These are phyloP conservation scores for Dinomys branickii DNA, from an alignment of 2,113 vertebrate species.

Conservation along the genomic window DNA sequence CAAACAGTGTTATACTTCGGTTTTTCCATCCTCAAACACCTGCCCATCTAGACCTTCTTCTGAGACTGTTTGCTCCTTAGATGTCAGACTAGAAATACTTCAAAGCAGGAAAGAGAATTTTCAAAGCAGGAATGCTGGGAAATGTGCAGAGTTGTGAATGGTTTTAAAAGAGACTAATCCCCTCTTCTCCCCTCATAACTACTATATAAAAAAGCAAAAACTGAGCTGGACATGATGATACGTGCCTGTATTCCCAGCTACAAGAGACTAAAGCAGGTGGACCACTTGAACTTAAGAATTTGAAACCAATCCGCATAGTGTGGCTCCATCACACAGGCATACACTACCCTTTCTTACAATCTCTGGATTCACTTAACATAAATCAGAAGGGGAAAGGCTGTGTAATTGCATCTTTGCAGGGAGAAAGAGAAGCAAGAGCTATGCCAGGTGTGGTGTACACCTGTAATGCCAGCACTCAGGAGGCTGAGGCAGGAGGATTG, in stretches of 20 bases:
- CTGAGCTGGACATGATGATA: neutral
- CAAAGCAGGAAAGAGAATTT: conserved; percentile 22
- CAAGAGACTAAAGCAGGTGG: neutral
- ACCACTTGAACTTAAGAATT: neutral
- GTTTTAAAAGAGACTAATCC: neutral
- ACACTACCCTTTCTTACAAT: neutral
- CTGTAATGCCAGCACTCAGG: neutral
- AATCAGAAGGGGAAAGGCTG: neutral
- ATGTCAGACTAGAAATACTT: conserved; percentile 5
- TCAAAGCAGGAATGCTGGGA: neutral
- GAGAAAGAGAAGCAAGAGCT: neutral
- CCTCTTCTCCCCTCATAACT: neutral
- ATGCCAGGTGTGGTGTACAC: neutral
- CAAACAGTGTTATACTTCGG: neutral
- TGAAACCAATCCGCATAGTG: neutral
- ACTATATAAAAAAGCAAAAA: neutral
- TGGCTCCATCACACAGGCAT: neutral
- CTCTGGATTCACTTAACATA: neutral
- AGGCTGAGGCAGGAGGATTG: neutral
- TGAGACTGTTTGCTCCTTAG: neutral
- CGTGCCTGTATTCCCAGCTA: neutral
- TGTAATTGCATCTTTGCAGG: neutral
- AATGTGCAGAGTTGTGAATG: neutral
- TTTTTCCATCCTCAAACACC: neutral
- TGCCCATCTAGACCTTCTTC: neutral